Evolutionary conservation across 2,797 vertebrate species (phyloP).

Genomic region (Cheirogaleus major): DNA sequence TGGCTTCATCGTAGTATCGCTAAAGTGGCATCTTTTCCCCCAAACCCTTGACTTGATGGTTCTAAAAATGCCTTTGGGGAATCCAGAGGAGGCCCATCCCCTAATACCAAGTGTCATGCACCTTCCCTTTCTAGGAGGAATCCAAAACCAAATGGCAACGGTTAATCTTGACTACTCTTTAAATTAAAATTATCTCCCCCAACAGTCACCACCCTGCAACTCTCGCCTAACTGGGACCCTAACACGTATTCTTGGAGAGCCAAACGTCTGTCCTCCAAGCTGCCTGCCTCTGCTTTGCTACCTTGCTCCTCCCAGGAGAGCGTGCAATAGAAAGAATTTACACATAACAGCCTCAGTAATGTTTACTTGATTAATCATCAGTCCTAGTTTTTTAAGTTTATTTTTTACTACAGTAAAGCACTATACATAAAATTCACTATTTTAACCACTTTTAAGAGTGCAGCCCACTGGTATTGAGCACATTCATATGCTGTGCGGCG

Average conservation of each 20-base stretch:
- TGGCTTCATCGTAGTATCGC: neutral
- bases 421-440: neutral
- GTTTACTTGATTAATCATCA: neutral
- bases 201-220: neutral
- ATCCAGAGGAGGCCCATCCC: neutral
- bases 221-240: neutral
- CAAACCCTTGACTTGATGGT: neutral
- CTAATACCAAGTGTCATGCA: neutral
- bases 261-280: neutral
- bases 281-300: neutral
- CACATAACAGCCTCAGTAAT: neutral
- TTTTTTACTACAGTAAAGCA: neutral
- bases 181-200: neutral
- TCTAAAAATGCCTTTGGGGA: neutral
- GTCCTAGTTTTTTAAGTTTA: neutral
- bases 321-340: neutral
- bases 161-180: neutral
- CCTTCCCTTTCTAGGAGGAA: neutral
- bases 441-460: neutral
- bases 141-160: neutral
- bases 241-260: neutral
- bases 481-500: neutral
- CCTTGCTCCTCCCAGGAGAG: neutral
- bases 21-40: neutral
- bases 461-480: neutral